A percentile compares a stretch with the other conserved stretches of the same genome.
phyloP scores from a whole-genome alignment of 2,888 invertebrate genomes.

The Rhabditoides inermis region DNA sequence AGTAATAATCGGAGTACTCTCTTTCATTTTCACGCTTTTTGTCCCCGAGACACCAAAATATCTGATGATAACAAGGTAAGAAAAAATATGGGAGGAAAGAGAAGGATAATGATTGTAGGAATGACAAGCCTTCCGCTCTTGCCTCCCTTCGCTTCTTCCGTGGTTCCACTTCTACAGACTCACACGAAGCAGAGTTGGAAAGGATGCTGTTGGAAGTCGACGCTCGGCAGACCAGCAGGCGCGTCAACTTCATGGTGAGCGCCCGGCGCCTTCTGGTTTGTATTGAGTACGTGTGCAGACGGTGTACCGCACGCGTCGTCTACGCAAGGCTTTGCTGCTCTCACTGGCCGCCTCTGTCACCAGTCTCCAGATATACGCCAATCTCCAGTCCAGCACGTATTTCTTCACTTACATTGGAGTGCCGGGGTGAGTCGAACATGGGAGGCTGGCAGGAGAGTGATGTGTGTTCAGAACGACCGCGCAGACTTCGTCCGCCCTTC shows the following conservation, averaged over 20 bases:
- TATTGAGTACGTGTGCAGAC: no score
- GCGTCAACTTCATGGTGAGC: no score
- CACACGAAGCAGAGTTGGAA: slow-evolving; percentile 17
- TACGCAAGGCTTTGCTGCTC: slow-evolving; percentile 36
- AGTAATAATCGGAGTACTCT: slow-evolving; percentile 38
- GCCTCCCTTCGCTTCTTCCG: no score
- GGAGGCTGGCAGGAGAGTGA: no score
- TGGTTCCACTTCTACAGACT: not conserved
- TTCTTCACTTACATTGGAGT: slow-evolving; percentile 33
- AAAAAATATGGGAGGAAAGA: no score
- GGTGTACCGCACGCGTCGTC: slow-evolving; percentile 26
- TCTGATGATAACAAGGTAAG: slow-evolving; percentile 21
- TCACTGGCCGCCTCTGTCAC: slow-evolving; percentile 32
- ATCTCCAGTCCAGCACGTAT: slow-evolving; percentile 41
- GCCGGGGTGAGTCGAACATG: no score
- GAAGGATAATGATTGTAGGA: no score
- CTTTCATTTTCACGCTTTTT: slow-evolving; percentile 29
- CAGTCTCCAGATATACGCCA: slow-evolving; percentile 45
- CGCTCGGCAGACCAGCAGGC: no score
- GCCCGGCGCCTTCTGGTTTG: no score
- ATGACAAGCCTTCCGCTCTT: no score
- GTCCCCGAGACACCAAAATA: slow-evolving; percentile 49
- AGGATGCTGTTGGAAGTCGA: slow-evolving; percentile 29
- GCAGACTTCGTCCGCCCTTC: no score
- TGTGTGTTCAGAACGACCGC: no score